Conservation (phyloP, 2,888 invertebrate species). For the Stictocephala bisonia region DNA sequence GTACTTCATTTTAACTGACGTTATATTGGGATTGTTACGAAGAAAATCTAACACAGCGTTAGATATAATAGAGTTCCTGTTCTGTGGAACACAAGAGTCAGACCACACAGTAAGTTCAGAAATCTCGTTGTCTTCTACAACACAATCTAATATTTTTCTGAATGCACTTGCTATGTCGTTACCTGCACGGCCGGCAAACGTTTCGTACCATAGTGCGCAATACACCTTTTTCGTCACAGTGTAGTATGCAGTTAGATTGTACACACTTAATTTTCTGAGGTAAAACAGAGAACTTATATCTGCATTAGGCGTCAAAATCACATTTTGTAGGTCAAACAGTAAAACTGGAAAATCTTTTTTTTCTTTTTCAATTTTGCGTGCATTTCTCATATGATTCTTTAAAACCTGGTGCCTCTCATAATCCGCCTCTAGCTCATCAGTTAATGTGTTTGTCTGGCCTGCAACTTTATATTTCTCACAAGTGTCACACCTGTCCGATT, state of each 20-base stretch:
- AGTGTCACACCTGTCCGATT: constrained; percentile 35
- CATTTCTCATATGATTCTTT: constrained; percentile 33
- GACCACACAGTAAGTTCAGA: constrained; percentile 17
- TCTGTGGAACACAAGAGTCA: constrained; percentile 25
- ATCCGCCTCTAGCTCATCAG: constrained; percentile 19
- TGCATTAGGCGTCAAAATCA: constrained; percentile 40
- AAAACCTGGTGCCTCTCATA: constrained; percentile 21
- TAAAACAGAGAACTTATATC: constrained; percentile 35
- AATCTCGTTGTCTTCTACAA: constrained; percentile 22
- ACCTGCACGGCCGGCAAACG: constrained; percentile 11
- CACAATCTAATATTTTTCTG: constrained; percentile 19
- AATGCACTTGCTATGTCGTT: constrained; percentile 6
- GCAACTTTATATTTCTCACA: constrained; percentile 33
- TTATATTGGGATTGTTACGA: constrained; percentile 2
- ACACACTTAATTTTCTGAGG: constrained; percentile 31
- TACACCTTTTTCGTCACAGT: constrained; percentile 42
- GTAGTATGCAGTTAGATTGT: constrained; percentile 39
- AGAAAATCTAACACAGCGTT: constrained; percentile 20
- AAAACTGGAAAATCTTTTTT: constrained; percentile 26
- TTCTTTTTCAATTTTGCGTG: constrained; percentile 26
- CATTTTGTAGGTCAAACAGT: constrained; percentile 33
- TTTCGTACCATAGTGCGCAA: constrained; percentile 29
- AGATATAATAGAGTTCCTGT: constrained; percentile 22
- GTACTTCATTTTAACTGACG: constrained; percentile 22
- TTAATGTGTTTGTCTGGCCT: neutral